These are phyloP conservation scores for Drosophila saltans DNA, from an alignment of 1,140 invertebrate genomes.

Conservation along the genomic window DNA sequence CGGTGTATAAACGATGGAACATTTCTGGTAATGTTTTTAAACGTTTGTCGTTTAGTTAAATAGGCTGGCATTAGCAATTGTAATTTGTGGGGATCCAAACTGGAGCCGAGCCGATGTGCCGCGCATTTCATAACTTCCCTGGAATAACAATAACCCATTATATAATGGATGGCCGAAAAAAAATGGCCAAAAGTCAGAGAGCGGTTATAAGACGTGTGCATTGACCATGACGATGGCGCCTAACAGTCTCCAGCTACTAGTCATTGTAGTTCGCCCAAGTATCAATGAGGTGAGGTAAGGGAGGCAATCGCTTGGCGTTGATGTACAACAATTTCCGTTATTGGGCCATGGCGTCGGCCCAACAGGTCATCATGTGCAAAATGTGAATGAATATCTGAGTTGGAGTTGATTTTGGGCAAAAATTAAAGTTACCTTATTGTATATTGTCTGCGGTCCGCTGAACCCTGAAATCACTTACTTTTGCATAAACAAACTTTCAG, in stretches of 20 bases:
- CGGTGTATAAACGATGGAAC: conserved; percentile 36
- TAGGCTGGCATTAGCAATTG: conserved; percentile 38
- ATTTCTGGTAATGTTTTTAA: conserved; percentile 60
- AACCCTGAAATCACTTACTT: too few species aligned
- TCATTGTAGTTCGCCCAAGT: too few species aligned
- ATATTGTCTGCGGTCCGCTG: too few species aligned
- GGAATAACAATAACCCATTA: conserved; percentile 65
- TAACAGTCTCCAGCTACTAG: too few species aligned
- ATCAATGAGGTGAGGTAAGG: too few species aligned
- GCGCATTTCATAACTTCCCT: conserved; percentile 65
- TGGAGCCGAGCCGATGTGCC: conserved; percentile 14
- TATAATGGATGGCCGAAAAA: conserved; percentile 66
- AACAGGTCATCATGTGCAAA: too few species aligned
- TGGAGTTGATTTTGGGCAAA: conserved; percentile 56
- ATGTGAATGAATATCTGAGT: too few species aligned
- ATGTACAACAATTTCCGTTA: too few species aligned
- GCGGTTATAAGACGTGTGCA: conserved; percentile 48
- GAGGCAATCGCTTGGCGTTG: too few species aligned
- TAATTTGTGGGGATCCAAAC: conserved; percentile 34
- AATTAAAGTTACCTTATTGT: conserved; percentile 49
- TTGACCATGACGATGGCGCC: too few species aligned
- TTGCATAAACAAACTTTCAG: too few species aligned
- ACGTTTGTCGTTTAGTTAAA: conserved; percentile 58
- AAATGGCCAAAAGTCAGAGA: conserved; percentile 63
- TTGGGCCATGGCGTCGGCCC: too few species aligned